Evolutionary conservation across 1,140 invertebrate genomes (phyloP).

Genomic region (Drosophila lacteicornis): DNA sequence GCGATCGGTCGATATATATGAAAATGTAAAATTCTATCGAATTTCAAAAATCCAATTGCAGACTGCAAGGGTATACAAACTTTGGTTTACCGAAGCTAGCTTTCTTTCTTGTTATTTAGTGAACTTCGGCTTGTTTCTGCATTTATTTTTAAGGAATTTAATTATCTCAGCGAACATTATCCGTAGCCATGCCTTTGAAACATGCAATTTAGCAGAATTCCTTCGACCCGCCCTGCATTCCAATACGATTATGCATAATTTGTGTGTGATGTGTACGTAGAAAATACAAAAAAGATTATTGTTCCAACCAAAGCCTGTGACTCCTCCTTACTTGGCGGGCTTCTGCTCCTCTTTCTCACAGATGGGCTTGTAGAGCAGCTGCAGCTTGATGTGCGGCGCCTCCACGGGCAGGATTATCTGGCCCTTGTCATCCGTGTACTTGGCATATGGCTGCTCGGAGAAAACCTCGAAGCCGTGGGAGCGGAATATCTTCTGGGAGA

Average conservation of each 20-base stretch:
- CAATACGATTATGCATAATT: slow-evolving; percentile 29
- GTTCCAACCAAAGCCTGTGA: not conserved
- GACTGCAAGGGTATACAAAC: too few species aligned
- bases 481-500: slow-evolving; percentile 90
- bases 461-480: slow-evolving; percentile 88
- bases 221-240: slow-evolving; percentile 19
- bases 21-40: too few species aligned
- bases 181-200: not conserved
- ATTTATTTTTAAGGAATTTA: not conserved
- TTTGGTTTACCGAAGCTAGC: too few species aligned
- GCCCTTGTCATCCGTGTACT: slow-evolving; percentile 87
- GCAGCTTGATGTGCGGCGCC: slow-evolving; percentile 88
- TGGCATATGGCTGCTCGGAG: slow-evolving; percentile 88
- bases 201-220: not conserved
- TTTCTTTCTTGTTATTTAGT: not conserved
- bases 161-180: not conserved
- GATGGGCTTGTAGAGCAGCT: slow-evolving; percentile 86
- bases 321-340: slow-evolving; percentile 1
- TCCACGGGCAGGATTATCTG: slow-evolving; percentile 86
- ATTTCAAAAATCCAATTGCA: too few species aligned
- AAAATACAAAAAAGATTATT: slow-evolving; percentile 47
- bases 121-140: not conserved
- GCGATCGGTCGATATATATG: too few species aligned
- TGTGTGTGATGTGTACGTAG: slow-evolving; percentile 14
- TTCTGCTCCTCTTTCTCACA: slow-evolving; percentile 1